phyloP scores from a whole-genome alignment of 2,797 vertebrate species.

The Etheostoma perlongum region DNA sequence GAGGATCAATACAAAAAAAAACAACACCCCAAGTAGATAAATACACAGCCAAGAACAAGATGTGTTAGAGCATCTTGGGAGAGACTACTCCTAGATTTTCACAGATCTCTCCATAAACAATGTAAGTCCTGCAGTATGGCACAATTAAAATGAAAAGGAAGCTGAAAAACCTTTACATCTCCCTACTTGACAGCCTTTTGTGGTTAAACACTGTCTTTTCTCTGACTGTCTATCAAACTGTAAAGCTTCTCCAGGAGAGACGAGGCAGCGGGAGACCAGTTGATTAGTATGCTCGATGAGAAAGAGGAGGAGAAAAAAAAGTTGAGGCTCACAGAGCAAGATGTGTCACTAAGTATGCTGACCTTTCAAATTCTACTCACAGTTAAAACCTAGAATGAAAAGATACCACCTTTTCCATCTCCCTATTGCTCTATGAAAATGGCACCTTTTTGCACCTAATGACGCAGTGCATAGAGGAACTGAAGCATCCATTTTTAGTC shows the following conservation, averaged over 20 bases:
- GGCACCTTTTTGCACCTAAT: constrained; percentile 10
- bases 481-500: constrained; percentile 13
- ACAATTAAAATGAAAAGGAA: constrained; percentile 49
- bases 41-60: constrained; percentile 1
- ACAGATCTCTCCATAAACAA: constrained; percentile 30
- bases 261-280: constrained; percentile 38
- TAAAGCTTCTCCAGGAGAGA: constrained; percentile 42
- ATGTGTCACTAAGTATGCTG: constrained; percentile 42
- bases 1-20: constrained; percentile 40
- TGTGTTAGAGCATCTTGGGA: background rate
- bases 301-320: constrained; percentile 26
- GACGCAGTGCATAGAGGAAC: constrained; percentile 11
- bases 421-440: background rate
- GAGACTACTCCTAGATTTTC: constrained; percentile 12
- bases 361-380: constrained; percentile 46
- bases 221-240: constrained; percentile 56
- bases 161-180: constrained; percentile 18
- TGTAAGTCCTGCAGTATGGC: background rate
- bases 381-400: background rate
- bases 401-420: constrained; percentile 9
- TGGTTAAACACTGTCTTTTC: constrained; percentile 35
- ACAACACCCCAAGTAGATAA: constrained; percentile 7
- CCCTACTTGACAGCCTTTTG: constrained; percentile 55
- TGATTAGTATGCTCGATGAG: constrained; percentile 64
- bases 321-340: constrained; percentile 42